A percentile compares a stretch with the other conserved stretches of the same genome.
These are phyloP conservation scores for Ditula angustiorana DNA, from an alignment of 2,888 invertebrate species.

Conservation along the genomic window DNA sequence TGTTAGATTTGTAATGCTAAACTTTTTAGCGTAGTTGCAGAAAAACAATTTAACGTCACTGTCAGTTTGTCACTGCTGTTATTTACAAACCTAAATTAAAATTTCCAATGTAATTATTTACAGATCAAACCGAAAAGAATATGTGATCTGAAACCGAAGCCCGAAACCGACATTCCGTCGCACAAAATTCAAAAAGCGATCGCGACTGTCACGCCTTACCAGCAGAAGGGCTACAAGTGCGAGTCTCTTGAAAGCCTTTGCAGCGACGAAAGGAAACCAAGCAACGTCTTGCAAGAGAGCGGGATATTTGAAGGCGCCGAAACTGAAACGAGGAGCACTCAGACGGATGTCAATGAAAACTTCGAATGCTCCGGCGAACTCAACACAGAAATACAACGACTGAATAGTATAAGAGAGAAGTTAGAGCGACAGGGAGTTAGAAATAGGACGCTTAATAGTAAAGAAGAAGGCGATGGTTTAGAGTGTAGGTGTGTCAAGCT, in stretches of 20 bases:
- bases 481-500: constrained; percentile 82
- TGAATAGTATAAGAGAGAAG: constrained; percentile 87
- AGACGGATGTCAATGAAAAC: constrained; percentile 85
- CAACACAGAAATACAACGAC: constrained; percentile 87
- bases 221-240: constrained; percentile 78
- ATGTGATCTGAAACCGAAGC: constrained; percentile 74
- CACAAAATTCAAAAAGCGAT: constrained; percentile 84
- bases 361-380: constrained; percentile 83
- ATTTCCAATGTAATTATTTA: constrained; percentile 44
- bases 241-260: constrained; percentile 79
- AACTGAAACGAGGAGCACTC: constrained; percentile 78
- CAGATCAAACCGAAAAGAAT: constrained; percentile 78
- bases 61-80: constrained; percentile 18
- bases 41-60: constrained; percentile 17
- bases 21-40: background rate
- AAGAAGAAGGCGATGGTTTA: constrained; percentile 73
- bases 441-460: constrained; percentile 76
- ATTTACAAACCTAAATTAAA: background rate
- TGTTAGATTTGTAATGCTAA: background rate
- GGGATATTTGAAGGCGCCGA: constrained; percentile 89
- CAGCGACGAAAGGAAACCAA: constrained; percentile 80
- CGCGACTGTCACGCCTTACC: constrained; percentile 88
- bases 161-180: constrained; percentile 71
- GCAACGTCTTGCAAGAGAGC: constrained; percentile 88
- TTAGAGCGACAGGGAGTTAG: constrained; percentile 86